A percentile compares a stretch with the other conserved stretches of the same genome.
phyloP scores from a whole-genome alignment of 2,797 vertebrate species.

The Peromyscus melanophrys region DNA sequence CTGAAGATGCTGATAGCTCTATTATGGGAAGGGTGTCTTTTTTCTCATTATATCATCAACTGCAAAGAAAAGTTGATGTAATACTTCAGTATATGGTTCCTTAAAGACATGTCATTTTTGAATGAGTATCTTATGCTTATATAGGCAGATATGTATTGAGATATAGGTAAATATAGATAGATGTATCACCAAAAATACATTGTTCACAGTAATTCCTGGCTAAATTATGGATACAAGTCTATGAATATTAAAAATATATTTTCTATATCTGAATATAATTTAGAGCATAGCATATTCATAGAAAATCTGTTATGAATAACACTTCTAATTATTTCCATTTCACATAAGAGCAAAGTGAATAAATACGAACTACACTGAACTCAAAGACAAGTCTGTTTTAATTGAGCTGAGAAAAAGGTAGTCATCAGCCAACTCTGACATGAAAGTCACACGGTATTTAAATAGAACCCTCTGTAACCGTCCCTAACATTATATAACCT shows the following conservation, averaged over 20 bases:
- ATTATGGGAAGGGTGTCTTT: neutral
- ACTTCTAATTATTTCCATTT: slow-evolving; percentile 18
- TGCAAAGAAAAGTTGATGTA: neutral
- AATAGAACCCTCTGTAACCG: neutral
- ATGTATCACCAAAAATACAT: neutral
- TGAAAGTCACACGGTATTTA: slow-evolving; percentile 54
- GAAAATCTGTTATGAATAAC: neutral
- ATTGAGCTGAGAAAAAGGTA: slow-evolving; percentile 14
- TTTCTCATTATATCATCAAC: neutral
- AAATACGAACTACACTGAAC: neutral
- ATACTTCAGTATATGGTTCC: neutral
- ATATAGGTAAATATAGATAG: neutral
- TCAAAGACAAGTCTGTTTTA: neutral
- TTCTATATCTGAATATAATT: neutral
- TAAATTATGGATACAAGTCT: neutral
- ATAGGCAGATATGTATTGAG: neutral
- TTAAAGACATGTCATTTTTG: neutral
- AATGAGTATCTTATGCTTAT: neutral
- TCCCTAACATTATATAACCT: neutral
- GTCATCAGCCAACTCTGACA: neutral
- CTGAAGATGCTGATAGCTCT: neutral
- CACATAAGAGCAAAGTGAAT: neutral
- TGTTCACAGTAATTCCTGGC: neutral
- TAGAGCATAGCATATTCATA: neutral
- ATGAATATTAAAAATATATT: neutral